Conservation (phyloP, 2,888 invertebrate species). For the Cantharis lateralis region DNA sequence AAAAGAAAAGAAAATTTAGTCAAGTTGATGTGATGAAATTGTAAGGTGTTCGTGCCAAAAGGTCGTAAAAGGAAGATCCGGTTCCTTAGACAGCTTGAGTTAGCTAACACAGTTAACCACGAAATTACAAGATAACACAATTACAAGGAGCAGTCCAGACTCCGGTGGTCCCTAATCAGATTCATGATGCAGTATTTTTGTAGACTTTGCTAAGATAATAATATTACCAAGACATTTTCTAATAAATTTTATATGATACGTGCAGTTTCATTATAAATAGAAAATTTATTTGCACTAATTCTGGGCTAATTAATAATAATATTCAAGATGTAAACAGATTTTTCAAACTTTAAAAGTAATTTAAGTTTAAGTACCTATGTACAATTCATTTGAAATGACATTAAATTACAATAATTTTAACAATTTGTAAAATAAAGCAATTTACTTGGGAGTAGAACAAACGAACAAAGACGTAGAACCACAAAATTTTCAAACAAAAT, state of each 20-base stretch:
- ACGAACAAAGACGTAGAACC: conserved; percentile 41
- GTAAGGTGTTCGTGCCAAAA: conserved; percentile 28
- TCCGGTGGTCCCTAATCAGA: conserved; percentile 17
- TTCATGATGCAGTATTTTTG: conserved; percentile 22
- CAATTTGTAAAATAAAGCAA: background rate
- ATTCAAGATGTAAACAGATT: too few species aligned
- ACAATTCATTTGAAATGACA: background rate
- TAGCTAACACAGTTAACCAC: conserved; percentile 36
- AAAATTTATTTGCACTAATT: background rate
- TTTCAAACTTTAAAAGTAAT: too few species aligned
- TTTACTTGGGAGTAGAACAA: conserved; percentile 43
- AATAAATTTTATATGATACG: background rate
- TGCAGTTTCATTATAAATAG: background rate
- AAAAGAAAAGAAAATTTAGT: conserved; percentile 10
- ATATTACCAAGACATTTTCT: background rate
- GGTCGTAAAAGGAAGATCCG: conserved; percentile 26
- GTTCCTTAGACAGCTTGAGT: conserved; percentile 34
- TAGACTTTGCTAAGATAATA: conserved; percentile 14
- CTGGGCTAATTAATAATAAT: background rate
- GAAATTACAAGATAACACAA: conserved; percentile 38
- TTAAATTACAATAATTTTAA: background rate
- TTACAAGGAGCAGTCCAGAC: conserved; percentile 31
- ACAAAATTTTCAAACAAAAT: conserved; percentile 48
- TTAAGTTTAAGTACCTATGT: background rate
- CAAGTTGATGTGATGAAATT: conserved; percentile 18